These are phyloP conservation scores for Drosophila meridionalis DNA, from an alignment of 2,888 invertebrate genomes.

Conservation along the genomic window DNA sequence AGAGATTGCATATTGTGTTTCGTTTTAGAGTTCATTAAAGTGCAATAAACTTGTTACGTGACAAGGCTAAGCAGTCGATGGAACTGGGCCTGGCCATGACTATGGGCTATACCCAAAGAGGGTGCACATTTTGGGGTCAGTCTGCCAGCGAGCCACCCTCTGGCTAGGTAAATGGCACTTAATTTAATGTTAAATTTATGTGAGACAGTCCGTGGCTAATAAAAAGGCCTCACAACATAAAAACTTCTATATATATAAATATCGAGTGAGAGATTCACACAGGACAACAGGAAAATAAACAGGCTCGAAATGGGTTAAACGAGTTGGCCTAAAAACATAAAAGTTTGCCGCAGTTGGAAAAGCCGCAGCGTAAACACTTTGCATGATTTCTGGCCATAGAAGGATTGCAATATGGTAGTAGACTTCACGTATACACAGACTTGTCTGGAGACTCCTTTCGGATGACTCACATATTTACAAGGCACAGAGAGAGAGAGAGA, in stretches of 20 bases:
- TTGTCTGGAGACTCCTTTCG: constrained; percentile 20
- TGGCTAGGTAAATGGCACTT: constrained; percentile 65
- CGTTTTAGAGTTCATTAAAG: constrained; percentile 62
- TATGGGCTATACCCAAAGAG: not conserved
- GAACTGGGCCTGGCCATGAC: not conserved
- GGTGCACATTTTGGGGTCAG: constrained; percentile 40
- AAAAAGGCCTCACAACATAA: constrained; percentile 63
- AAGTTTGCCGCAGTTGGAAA: constrained; percentile 68
- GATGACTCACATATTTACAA: constrained; percentile 50
- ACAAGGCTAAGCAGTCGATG: not conserved
- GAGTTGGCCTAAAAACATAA: constrained; percentile 69
- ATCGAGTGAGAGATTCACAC: constrained; percentile 58
- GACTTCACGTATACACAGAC: constrained; percentile 1
- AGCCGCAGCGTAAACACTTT: constrained; percentile 63
- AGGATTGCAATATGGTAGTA: constrained; percentile 47
- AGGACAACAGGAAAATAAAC: constrained; percentile 17
- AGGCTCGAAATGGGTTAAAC: constrained; percentile 66
- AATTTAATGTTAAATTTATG: constrained; percentile 78
- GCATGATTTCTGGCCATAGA: constrained; percentile 69
- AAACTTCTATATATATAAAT: constrained; percentile 17
- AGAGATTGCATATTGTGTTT: constrained; percentile 40
- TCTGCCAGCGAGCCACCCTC: constrained; percentile 40
- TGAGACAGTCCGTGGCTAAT: constrained; percentile 66
- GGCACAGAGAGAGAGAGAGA: constrained; percentile 8
- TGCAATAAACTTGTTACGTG: constrained; percentile 64